Evolutionary conservation across 2,113 vertebrate genomes (phyloP).

Genomic region (Epinephelus lanceolatus): DNA sequence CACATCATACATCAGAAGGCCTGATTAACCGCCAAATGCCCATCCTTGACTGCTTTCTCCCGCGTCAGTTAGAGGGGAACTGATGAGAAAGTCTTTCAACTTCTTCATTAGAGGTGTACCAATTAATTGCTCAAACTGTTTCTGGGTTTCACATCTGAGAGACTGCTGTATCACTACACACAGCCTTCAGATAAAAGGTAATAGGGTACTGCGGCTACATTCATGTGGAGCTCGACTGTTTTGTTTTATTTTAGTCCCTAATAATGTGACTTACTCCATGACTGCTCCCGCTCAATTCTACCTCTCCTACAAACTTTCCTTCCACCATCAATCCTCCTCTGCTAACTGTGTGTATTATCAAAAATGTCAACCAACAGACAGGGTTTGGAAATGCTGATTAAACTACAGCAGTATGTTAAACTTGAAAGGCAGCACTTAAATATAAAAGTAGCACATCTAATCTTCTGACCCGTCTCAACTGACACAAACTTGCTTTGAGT

Average conservation of each 20-base stretch:
- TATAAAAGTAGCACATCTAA: not conserved
- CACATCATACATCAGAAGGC: constrained; percentile 27
- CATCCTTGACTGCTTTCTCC: constrained; percentile 1
- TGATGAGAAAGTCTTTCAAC: constrained; percentile 34
- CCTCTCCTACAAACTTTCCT: not conserved
- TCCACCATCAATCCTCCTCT: not conserved
- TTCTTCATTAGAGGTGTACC: constrained; percentile 28
- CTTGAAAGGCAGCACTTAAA: not conserved
- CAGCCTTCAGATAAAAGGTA: constrained; percentile 21
- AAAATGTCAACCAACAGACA: not conserved
- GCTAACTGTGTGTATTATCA: not conserved
- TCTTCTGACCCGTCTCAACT: not conserved
- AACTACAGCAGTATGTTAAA: not conserved
- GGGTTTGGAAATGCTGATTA: not conserved
- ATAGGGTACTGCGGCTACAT: constrained; percentile 17
- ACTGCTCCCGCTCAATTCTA: constrained; percentile 7
- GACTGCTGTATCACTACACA: constrained; percentile 13
- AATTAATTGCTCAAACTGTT: constrained; percentile 53
- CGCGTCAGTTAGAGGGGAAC: constrained; percentile 29
- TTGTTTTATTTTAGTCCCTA: constrained; percentile 12
- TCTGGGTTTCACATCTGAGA: constrained; percentile 15
- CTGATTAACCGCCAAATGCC: constrained; percentile 22
- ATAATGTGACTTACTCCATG: constrained; percentile 20
- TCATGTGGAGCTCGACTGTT: not conserved
- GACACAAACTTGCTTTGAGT: constrained; percentile 3